These are phyloP conservation scores for Papilio polyxenes DNA, from an alignment of 1,140 invertebrate genomes.

Conservation along the genomic window DNA sequence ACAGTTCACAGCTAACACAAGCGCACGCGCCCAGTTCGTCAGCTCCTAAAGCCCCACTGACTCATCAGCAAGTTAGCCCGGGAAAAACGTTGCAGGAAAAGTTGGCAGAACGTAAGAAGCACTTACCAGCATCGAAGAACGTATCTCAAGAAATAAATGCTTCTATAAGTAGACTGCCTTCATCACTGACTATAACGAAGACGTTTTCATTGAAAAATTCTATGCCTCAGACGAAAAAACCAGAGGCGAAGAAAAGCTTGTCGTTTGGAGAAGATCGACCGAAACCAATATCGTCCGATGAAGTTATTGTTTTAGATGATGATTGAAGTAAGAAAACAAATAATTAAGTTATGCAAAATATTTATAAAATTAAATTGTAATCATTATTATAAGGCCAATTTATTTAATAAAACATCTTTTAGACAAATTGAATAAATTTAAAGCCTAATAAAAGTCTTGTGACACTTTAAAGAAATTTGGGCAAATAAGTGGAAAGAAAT, in stretches of 20 bases:
- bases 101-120: conserved; percentile 82
- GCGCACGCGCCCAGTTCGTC: conserved; percentile 69
- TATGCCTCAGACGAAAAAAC: conserved; percentile 55
- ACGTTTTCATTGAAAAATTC: conserved; percentile 56
- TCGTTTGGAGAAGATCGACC: conserved; percentile 62
- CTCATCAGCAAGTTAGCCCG: conserved; percentile 76
- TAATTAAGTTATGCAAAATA: conserved; percentile 8
- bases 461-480: too few relatives aligned
- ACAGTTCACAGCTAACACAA: conserved; percentile 56
- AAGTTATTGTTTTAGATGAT: conserved; percentile 78
- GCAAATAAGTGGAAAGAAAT: neutral
- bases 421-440: neutral
- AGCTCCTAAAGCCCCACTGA: conserved; percentile 66
- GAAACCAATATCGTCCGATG: conserved; percentile 70
- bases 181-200: conserved; percentile 77
- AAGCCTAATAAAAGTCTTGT: neutral
- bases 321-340: conserved; percentile 52
- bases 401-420: neutral
- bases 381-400: neutral
- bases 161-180: conserved; percentile 74
- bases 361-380: conserved; percentile 1
- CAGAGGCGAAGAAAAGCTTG: conserved; percentile 66
- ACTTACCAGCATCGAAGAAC: conserved; percentile 57
- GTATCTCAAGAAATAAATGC: conserved; percentile 63
- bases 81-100: conserved; percentile 84